Conservation (phyloP, 2,113 vertebrate species). For the Indri indri region DNA sequence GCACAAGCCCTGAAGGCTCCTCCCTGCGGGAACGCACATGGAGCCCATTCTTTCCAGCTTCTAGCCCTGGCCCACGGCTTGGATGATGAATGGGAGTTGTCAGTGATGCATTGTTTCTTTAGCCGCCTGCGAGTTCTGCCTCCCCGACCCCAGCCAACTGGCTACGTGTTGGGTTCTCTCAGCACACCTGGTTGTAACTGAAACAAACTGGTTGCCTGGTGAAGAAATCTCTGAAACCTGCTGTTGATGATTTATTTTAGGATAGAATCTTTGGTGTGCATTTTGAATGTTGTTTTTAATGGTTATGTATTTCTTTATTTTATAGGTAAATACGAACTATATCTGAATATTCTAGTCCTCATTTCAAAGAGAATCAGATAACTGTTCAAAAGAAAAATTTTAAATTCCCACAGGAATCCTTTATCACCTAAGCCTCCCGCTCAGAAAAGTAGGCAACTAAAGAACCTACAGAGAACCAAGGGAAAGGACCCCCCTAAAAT, state of each 20-base stretch:
- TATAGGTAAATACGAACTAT: constrained; percentile 32
- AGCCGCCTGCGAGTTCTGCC: constrained; percentile 59
- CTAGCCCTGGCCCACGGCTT: constrained; percentile 20
- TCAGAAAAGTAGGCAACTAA: constrained; percentile 12
- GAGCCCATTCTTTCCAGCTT: constrained; percentile 57
- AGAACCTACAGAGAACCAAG: constrained; percentile 29
- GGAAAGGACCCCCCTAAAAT: background rate
- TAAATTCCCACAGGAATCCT: background rate
- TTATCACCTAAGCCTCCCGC: background rate
- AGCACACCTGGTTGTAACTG: constrained; percentile 78
- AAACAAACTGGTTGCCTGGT: constrained; percentile 68
- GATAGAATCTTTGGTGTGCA: constrained; percentile 37
- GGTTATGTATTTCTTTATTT: constrained; percentile 39
- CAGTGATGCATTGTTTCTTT: constrained; percentile 75
- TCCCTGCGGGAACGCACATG: constrained; percentile 60
- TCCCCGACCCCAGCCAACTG: constrained; percentile 45
- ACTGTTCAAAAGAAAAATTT: background rate
- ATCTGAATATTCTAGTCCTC: background rate
- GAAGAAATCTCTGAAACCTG: constrained; percentile 74
- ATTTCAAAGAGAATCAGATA: background rate
- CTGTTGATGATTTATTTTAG: constrained; percentile 62
- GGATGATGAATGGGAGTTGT: constrained; percentile 71
- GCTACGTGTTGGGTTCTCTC: constrained; percentile 66
- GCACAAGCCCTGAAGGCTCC: constrained; percentile 35
- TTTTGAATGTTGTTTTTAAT: constrained; percentile 32